Base-by-base conservation (phyloP, 2,113 vertebrate genomes). In the Parus major region DNA sequence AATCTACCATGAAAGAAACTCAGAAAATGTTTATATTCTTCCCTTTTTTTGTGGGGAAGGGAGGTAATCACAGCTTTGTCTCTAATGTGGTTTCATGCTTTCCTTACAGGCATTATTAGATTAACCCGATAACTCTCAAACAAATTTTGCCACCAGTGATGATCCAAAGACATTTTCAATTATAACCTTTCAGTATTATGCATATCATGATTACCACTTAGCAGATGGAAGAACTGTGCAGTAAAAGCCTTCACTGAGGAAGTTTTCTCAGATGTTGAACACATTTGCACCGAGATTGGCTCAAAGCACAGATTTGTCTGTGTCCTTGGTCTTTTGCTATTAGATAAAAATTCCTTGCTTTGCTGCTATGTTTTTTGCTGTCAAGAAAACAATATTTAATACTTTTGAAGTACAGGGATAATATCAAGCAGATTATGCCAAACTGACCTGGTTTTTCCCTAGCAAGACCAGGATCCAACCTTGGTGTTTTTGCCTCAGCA, bases 1-100 rank as follows among this genome's bases (percentile, higher is more conserved):
- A 91, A 94, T 82, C 82, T 93, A 73, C 71, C 79, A 88, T 70
- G 63, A 95, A 94, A 88, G 63, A 82, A 88, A 72, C 42, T 92
- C 46, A 88, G 84, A 52, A 90, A 94, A 91, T 52, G 6, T 78
- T 95, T 89, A 28, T 87, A 49, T 52, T 88, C 70, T 41, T 94
- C 53, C 50, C 24, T 36, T 77, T 42, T 64, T 63, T 56, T 84
- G 47, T 83, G 81, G 25, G 9, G 52, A 84, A 73, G 25, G 21
- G 56, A 79, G 28, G 70, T 61, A 82, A 94, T 92, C 85, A 57
- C 71, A 69, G 71, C 79, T 80, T 93, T 95, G 87, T 86, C 75
- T 88, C 82, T 95, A 80, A 93, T 42, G 55, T 28, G 61, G 49
- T 92, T 95, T 95, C 93, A 76, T 88, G 75, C 82, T 88, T 93